Evolutionary conservation across 2,797 vertebrate genomes (phyloP).

Genomic region (Hylomyscus alleni): DNA sequence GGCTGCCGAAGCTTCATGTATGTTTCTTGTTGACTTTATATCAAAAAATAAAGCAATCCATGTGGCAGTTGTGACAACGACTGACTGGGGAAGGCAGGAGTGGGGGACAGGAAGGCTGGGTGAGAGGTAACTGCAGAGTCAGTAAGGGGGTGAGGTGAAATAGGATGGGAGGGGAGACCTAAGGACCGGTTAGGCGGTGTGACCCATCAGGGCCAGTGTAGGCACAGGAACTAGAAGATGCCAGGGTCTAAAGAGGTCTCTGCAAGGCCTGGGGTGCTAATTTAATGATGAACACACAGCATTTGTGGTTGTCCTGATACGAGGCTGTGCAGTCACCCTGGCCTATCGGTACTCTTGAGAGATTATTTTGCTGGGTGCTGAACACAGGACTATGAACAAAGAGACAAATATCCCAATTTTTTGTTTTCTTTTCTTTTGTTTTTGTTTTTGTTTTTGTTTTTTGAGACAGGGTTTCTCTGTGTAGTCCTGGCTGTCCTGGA

Average conservation of each 20-base stretch:
- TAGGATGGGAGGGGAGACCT: neutral
- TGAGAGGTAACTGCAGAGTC: neutral
- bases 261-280: neutral
- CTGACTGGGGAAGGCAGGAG: neutral
- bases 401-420: neutral
- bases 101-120: neutral
- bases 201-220: neutral
- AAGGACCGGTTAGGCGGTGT: neutral
- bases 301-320: neutral
- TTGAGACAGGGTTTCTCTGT: too few relatives aligned
- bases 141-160: neutral
- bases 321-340: neutral
- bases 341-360: neutral
- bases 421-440: too few relatives aligned
- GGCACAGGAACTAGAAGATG: neutral
- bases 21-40: slow-evolving; percentile 4
- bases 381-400: neutral
- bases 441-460: too few relatives aligned
- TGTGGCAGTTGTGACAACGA: neutral
- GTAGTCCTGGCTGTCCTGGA: too few relatives aligned
- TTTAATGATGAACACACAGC: neutral
- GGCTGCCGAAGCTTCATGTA: neutral
- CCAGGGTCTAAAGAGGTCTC: neutral
- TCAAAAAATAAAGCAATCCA: neutral
- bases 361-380: neutral